Evolutionary conservation across 2,797 vertebrate species (phyloP).

Genomic region (Pseudochaenichthys georgianus): DNA sequence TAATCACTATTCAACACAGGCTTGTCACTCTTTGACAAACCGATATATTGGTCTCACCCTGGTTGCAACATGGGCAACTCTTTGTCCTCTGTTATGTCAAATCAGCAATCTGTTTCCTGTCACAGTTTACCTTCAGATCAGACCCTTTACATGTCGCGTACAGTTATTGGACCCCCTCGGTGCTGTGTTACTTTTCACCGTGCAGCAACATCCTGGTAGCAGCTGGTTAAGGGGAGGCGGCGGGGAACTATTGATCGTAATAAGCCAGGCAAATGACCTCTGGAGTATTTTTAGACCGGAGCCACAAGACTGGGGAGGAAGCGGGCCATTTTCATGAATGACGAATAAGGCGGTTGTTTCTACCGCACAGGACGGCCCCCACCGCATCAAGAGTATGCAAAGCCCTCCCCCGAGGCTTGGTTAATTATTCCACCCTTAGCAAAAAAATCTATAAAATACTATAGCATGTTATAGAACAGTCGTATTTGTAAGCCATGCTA

Average conservation of each 20-base stretch:
- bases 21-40: slow-evolving; percentile 36
- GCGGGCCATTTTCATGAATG: slow-evolving; percentile 78
- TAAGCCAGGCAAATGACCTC: slow-evolving; percentile 83
- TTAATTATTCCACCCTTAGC: slow-evolving; percentile 69
- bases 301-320: slow-evolving; percentile 72
- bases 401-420: slow-evolving; percentile 58
- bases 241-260: slow-evolving; percentile 79
- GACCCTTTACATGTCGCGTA: slow-evolving; percentile 3
- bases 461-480: no score
- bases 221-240: slow-evolving; percentile 26
- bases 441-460: no score
- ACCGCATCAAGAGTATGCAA: slow-evolving; percentile 54
- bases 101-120: slow-evolving; percentile 29
- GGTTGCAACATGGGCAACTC: not conserved
- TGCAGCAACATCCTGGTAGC: slow-evolving; percentile 45
- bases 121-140: slow-evolving; percentile 2
- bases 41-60: slow-evolving; percentile 7
- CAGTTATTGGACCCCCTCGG: not conserved
- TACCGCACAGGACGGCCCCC: slow-evolving; percentile 27
- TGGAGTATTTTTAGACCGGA: slow-evolving; percentile 83
- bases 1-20: slow-evolving; percentile 28
- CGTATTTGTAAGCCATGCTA: no score
- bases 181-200: slow-evolving; percentile 10
- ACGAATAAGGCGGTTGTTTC: slow-evolving; percentile 73
- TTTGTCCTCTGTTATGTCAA: slow-evolving; percentile 42